Conservation (phyloP, 2,888 invertebrate species). For the Lissonota sp. region DNA sequence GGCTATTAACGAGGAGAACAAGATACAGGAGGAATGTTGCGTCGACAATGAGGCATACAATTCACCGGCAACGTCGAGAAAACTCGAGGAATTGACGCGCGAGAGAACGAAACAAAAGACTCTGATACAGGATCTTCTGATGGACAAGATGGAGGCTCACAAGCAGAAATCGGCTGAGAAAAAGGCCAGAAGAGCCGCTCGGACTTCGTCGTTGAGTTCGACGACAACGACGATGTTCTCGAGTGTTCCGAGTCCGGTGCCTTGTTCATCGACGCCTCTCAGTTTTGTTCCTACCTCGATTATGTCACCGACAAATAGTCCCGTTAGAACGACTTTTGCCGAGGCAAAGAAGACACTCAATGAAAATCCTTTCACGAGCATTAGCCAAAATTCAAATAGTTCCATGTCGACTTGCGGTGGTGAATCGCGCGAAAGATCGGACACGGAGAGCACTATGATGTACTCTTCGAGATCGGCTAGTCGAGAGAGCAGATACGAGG, state of each 20-base stretch:
- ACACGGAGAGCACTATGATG: constrained; percentile 22
- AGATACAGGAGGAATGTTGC: constrained; percentile 78
- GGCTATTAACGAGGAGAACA: constrained; percentile 84
- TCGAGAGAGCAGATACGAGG: constrained; percentile 69
- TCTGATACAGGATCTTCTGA: constrained; percentile 92
- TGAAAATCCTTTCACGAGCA: constrained; percentile 51
- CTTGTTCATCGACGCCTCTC: constrained; percentile 48
- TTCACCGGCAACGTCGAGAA: constrained; percentile 86
- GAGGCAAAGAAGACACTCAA: constrained; percentile 72
- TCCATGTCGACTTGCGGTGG: constrained; percentile 33
- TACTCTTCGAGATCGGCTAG: constrained; percentile 28
- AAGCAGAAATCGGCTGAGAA: constrained; percentile 87
- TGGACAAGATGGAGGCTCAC: constrained; percentile 90
- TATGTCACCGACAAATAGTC: constrained; percentile 72
- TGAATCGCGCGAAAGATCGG: constrained; percentile 35
- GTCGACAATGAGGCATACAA: constrained; percentile 81
- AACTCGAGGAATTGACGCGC: constrained; percentile 90
- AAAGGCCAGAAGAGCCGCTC: constrained; percentile 86
- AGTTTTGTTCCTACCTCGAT: constrained; percentile 75
- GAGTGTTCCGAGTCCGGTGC: constrained; percentile 61
- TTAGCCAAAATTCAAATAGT: constrained; percentile 27
- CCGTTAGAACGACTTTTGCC: constrained; percentile 73
- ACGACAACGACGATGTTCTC: constrained; percentile 66
- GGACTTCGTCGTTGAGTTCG: constrained; percentile 84
- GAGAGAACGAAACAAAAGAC: constrained; percentile 93